These are phyloP conservation scores for Belonocnema kinseyi DNA, from an alignment of 1,140 invertebrate genomes.

Conservation along the genomic window DNA sequence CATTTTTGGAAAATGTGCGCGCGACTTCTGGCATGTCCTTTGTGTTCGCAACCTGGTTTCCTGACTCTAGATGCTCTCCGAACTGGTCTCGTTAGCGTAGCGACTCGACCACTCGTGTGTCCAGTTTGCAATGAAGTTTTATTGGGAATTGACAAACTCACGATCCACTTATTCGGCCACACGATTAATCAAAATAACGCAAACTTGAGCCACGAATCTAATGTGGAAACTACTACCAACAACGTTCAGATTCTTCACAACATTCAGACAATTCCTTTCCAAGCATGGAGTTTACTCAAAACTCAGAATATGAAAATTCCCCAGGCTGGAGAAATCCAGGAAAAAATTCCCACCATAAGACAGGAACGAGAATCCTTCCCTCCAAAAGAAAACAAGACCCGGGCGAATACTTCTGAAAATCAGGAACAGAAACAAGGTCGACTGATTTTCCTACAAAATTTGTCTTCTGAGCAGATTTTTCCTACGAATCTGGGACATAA, in stretches of 20 bases:
- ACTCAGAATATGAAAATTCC: conserved; percentile 17
- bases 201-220: conserved; percentile 31
- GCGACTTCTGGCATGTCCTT: conserved; percentile 82
- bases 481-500: conserved; percentile 27
- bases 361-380: conserved; percentile 26
- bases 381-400: background rate
- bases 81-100: conserved; percentile 83
- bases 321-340: background rate
- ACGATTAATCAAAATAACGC: conserved; percentile 64
- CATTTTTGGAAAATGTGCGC: conserved; percentile 76
- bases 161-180: conserved; percentile 88
- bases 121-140: conserved; percentile 86
- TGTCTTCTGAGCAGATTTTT: conserved; percentile 41
- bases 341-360: conserved; percentile 23
- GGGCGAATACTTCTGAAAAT: background rate
- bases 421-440: conserved; percentile 36
- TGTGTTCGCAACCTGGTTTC: conserved; percentile 85
- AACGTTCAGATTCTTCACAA: conserved; percentile 34
- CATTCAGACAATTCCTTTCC: conserved; percentile 48
- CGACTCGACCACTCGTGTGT: conserved; percentile 83
- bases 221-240: conserved; percentile 29
- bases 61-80: conserved; percentile 82
- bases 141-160: conserved; percentile 87
- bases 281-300: conserved; percentile 51
- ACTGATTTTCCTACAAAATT: conserved; percentile 53